phyloP scores from a whole-genome alignment of 37 sponge, comb jelly and placozoan genomes.

The Beroe ovata region DNA sequence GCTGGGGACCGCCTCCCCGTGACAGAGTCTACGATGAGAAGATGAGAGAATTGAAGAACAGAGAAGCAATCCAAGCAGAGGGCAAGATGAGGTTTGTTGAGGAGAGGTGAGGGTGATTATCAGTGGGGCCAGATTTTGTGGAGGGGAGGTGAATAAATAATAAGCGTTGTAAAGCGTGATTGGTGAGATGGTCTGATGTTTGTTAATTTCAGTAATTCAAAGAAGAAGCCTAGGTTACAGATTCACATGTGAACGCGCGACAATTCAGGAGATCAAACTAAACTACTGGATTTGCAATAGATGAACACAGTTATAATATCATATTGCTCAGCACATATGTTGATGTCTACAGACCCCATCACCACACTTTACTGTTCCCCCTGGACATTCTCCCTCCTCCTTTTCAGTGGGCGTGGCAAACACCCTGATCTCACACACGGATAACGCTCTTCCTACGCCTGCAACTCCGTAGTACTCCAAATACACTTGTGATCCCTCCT shows the following conservation, averaged over 20 bases:
- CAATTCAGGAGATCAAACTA: too few relatives aligned
- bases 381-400: background rate
- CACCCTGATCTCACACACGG: background rate
- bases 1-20: constrained; percentile 64
- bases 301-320: too few relatives aligned
- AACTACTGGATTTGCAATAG: too few relatives aligned
- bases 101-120: too few relatives aligned
- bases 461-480: background rate
- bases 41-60: constrained; percentile 59
- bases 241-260: constrained; percentile 24
- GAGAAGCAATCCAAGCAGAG: constrained; percentile 25
- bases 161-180: too few relatives aligned
- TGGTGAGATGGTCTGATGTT: too few relatives aligned
- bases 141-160: too few relatives aligned
- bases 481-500: background rate
- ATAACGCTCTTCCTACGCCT: background rate
- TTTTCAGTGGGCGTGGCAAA: background rate
- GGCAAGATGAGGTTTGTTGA: too few relatives aligned
- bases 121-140: too few relatives aligned
- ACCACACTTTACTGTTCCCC: background rate
- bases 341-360: background rate
- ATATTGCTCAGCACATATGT: background rate
- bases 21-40: constrained; percentile 42
- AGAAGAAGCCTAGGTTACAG: constrained; percentile 3
- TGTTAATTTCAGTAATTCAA: background rate